These are phyloP conservation scores for Lasioglossum malachurum DNA, from an alignment of 2,888 invertebrate species.

Conservation along the genomic window DNA sequence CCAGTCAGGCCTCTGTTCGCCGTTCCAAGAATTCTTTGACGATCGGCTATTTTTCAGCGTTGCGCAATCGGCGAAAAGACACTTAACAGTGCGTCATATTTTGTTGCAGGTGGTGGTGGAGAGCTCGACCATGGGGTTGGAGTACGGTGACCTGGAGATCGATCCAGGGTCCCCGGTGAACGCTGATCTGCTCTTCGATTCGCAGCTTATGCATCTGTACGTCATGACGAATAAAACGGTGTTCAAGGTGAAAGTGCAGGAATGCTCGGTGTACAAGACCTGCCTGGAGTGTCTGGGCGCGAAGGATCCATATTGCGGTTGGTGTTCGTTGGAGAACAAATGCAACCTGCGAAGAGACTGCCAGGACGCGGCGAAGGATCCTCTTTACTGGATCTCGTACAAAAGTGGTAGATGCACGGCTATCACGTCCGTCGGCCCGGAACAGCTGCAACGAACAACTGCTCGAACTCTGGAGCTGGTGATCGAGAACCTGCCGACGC, in stretches of 20 bases:
- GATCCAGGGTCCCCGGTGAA: conserved; percentile 94
- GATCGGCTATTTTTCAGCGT: background rate
- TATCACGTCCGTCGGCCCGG: conserved; percentile 96
- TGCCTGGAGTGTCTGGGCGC: conserved; percentile 97
- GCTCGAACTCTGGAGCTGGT: conserved; percentile 96
- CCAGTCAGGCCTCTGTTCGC: background rate
- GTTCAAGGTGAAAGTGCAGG: conserved; percentile 97
- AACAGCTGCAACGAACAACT: conserved; percentile 96
- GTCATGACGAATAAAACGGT: conserved; percentile 97
- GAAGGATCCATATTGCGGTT: conserved; percentile 98
- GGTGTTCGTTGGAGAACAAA: conserved; percentile 98
- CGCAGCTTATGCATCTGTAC: conserved; percentile 95
- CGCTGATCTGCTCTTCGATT: conserved; percentile 96
- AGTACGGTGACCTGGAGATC: conserved; percentile 95
- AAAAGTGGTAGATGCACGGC: conserved; percentile 98
- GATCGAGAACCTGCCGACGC: conserved; percentile 97
- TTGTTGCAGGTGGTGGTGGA: conserved; percentile 92
- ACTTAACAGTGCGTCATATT: background rate
- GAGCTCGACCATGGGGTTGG: conserved; percentile 92
- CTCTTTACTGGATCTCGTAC: conserved; percentile 98
- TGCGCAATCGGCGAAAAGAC: background rate
- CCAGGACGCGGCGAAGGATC: conserved; percentile 96
- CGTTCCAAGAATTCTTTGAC: background rate
- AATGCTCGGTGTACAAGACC: conserved; percentile 95
- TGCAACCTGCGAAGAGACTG: conserved; percentile 97